These are phyloP conservation scores for Bellardia bayeri DNA, from an alignment of 2,888 invertebrate species.

Conservation along the genomic window DNA sequence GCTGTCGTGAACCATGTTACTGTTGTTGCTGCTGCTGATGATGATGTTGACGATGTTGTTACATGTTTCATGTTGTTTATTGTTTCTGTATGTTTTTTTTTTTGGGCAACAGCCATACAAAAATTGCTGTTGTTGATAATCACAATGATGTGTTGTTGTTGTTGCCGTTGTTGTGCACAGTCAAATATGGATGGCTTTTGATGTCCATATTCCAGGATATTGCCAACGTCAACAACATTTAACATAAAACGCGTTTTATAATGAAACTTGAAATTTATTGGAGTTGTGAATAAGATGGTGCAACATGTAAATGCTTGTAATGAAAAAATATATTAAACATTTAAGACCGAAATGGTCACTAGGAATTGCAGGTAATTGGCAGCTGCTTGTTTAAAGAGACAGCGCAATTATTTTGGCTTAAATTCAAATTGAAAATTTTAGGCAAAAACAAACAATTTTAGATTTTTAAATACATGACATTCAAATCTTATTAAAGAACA, in stretches of 20 bases:
- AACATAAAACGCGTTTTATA: conserved; percentile 62
- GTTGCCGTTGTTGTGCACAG: conserved; percentile 43
- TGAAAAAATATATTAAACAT: conserved; percentile 36
- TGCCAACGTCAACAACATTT: conserved; percentile 69
- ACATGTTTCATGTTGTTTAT: conserved; percentile 64
- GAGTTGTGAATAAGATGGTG: neutral
- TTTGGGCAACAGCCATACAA: conserved; percentile 33
- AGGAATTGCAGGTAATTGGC: neutral
- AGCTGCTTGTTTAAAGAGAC: neutral
- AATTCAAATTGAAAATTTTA: neutral
- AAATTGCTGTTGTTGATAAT: conserved; percentile 33
- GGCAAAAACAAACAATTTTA: neutral
- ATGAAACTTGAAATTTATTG: conserved; percentile 55
- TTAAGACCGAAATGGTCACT: conserved; percentile 2
- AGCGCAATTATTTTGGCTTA: no score
- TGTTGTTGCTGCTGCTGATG: neutral
- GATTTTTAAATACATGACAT: no score
- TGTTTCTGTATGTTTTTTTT: conserved; percentile 42
- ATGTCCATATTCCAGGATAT: conserved; percentile 68
- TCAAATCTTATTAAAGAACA: no score
- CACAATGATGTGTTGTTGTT: conserved; percentile 37
- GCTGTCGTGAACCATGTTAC: conserved; percentile 46
- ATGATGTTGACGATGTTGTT: conserved; percentile 41
- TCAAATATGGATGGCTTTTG: conserved; percentile 66
- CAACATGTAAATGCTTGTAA: conserved; percentile 31